Conservation (phyloP, 2,113 vertebrate species). For the Macquaria australasica region DNA sequence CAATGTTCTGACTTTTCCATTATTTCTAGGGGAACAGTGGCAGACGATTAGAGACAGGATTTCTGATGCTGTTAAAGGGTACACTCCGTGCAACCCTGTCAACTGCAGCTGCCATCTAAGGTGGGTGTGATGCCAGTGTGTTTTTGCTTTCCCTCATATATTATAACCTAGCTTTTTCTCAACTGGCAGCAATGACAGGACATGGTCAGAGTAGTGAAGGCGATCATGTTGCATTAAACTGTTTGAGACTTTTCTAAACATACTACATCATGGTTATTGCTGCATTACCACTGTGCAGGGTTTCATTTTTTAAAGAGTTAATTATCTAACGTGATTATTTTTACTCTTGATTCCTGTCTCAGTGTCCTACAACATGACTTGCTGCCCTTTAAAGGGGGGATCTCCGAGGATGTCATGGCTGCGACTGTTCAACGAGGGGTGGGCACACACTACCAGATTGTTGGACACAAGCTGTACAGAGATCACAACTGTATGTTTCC, state of each 20-base stretch:
- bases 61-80: constrained; percentile 78
- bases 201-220: not conserved
- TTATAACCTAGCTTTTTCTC: no score
- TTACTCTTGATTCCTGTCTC: constrained; percentile 6
- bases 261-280: not conserved
- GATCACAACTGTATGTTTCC: constrained; percentile 97
- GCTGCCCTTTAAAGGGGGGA: constrained; percentile 87
- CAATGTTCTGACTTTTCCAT: not conserved
- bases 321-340: not conserved
- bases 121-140: constrained; percentile 68
- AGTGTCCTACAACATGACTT: constrained; percentile 92
- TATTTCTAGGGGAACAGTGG: constrained; percentile 70
- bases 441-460: constrained; percentile 96
- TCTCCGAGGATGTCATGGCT: constrained; percentile 88
- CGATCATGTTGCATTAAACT: not conserved
- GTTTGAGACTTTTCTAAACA: not conserved
- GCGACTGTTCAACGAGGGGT: constrained; percentile 88
- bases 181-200: not conserved
- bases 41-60: constrained; percentile 65
- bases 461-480: constrained; percentile 91
- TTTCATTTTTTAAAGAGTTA: not conserved
- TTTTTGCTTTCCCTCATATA: not conserved
- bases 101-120: constrained; percentile 93
- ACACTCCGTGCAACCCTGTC: constrained; percentile 85
- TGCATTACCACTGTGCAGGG: not conserved